These are phyloP conservation scores for Cardiocondyla obscurior DNA, from an alignment of 1,140 invertebrate species.

Conservation along the genomic window DNA sequence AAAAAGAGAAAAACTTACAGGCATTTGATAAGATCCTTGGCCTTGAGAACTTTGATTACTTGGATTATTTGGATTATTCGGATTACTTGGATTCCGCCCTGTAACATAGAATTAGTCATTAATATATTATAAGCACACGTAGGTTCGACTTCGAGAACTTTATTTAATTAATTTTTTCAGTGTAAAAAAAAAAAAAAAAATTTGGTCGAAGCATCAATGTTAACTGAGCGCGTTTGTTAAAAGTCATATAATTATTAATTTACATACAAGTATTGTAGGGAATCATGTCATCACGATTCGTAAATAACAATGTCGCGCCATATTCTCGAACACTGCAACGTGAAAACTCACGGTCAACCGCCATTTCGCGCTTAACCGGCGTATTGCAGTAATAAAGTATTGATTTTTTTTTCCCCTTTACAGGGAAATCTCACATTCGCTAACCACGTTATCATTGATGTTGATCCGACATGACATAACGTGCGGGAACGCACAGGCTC, in stretches of 20 bases:
- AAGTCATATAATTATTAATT: background rate
- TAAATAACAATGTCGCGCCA: background rate
- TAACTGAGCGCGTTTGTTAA: background rate
- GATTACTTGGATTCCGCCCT: background rate
- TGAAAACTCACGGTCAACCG: background rate
- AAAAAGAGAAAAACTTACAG: constrained; percentile 30
- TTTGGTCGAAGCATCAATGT: background rate
- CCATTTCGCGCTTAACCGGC: constrained; percentile 45
- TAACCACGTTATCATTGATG: background rate
- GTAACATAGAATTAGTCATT: constrained; percentile 1
- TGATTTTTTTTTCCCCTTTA: constrained; percentile 45
- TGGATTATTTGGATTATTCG: constrained; percentile 8
- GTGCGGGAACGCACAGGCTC: background rate
- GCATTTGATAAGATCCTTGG: background rate
- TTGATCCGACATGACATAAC: background rate
- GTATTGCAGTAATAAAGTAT: constrained; percentile 37
- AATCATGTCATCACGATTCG: too few relatives aligned
- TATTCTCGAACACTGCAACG: background rate
- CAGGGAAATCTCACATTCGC: background rate
- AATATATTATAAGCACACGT: background rate
- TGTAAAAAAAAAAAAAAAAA: background rate
- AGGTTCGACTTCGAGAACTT: background rate
- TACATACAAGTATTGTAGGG: too few relatives aligned
- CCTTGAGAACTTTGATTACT: too few relatives aligned
- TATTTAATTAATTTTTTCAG: background rate